Percentiles rank a stretch among this genome's conserved stretches.
phyloP scores from a whole-genome alignment of 92 coral and sea anemone species.

The Epizoanthus illoricatus region DNA sequence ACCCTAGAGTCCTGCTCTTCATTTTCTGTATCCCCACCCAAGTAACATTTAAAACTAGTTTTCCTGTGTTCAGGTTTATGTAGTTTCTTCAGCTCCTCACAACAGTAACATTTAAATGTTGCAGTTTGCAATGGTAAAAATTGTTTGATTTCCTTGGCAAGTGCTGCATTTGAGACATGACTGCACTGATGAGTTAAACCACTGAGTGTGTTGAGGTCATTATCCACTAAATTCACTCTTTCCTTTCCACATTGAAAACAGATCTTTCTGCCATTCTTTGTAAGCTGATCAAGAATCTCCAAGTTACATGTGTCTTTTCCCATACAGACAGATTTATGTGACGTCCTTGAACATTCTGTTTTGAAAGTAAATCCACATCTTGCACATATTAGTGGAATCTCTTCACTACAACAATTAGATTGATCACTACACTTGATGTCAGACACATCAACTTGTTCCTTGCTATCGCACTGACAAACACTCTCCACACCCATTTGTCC shows the following conservation, averaged over 20 bases:
- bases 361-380: conserved; percentile 16
- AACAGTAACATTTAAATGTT: conserved; percentile 78
- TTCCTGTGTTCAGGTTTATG: neutral
- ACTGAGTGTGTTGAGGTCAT: neutral
- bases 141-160: conserved; percentile 62
- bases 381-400: conserved; percentile 14
- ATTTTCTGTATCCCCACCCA: neutral
- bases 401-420: conserved; percentile 6
- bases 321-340: conserved; percentile 20
- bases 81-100: conserved; percentile 35
- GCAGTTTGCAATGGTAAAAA: conserved; percentile 51
- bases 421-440: conserved; percentile 4
- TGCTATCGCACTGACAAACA: conserved; percentile 19
- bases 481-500: neutral
- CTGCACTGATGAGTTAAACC: conserved; percentile 4
- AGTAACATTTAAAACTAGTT: conserved; percentile 13
- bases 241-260: conserved; percentile 40
- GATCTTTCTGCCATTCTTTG: neutral
- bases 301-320: conserved; percentile 3
- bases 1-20: neutral
- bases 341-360: conserved; percentile 20
- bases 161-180: conserved; percentile 2
- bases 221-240: conserved; percentile 12
- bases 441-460: conserved; percentile 28
- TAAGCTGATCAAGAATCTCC: neutral